phyloP scores from a whole-genome alignment of 2,113 vertebrate species.

The Esox niger region DNA sequence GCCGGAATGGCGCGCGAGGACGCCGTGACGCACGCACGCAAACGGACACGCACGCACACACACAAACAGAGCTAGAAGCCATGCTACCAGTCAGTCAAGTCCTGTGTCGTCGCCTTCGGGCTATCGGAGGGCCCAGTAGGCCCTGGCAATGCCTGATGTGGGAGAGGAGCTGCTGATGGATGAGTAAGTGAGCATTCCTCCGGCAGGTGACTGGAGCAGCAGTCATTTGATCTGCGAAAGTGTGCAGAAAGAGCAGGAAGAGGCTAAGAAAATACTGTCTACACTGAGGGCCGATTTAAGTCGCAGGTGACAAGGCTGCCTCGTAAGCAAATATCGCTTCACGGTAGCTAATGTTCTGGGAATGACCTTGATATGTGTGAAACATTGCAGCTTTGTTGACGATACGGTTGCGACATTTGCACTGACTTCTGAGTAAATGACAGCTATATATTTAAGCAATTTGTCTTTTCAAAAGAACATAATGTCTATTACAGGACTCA shows the following conservation, averaged over 20 bases:
- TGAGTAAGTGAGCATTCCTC: constrained; percentile 61
- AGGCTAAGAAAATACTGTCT: constrained; percentile 37
- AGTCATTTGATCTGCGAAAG: constrained; percentile 68
- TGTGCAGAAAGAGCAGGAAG: constrained; percentile 73
- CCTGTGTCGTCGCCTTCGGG: too few relatives aligned
- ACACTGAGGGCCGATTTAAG: background rate
- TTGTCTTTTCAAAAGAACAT: constrained; percentile 45
- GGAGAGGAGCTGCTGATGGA: constrained; percentile 63
- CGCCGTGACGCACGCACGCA: background rate
- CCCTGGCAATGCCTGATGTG: constrained; percentile 1
- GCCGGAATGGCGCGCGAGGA: constrained; percentile 26
- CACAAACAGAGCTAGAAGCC: constrained; percentile 1
- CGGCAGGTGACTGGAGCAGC: constrained; percentile 68
- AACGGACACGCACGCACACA: constrained; percentile 13
- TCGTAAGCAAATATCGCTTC: constrained; percentile 13
- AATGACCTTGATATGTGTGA: background rate
- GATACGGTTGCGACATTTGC: too few relatives aligned
- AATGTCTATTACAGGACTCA: constrained; percentile 52
- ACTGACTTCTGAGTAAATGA: too few relatives aligned
- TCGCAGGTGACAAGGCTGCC: constrained; percentile 23
- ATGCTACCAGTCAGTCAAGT: too few relatives aligned
- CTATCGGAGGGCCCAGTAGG: too few relatives aligned
- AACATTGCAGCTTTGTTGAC: too few relatives aligned
- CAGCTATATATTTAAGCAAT: constrained; percentile 19
- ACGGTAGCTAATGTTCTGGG: background rate